Evolutionary conservation across 2,888 invertebrate genomes (phyloP).

Genomic region (Gerris lacustris): DNA sequence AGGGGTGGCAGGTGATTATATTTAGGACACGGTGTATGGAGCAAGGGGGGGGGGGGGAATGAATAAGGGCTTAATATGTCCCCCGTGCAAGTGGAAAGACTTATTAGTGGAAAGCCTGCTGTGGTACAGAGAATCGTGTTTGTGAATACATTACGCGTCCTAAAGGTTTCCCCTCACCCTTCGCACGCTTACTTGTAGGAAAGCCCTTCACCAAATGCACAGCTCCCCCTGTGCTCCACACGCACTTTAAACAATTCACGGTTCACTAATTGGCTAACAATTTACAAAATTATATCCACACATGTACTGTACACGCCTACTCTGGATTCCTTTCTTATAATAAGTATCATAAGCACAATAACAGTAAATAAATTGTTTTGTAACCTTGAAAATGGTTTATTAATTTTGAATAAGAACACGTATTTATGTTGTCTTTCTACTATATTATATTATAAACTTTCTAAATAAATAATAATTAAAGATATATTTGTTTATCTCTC

Average conservation of each 20-base stretch:
- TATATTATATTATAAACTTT: no score
- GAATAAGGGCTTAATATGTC: background rate
- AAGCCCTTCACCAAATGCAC: background rate
- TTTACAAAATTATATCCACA: background rate
- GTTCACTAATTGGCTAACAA: background rate
- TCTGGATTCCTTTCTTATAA: no score
- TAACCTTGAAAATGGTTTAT: no score
- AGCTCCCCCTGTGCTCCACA: background rate
- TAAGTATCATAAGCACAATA: no score
- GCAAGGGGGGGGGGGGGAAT: background rate
- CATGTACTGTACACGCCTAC: no score
- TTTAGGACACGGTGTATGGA: background rate
- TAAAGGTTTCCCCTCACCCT: background rate
- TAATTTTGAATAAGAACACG: no score
- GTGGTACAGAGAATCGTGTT: background rate
- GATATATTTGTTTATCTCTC: no score
- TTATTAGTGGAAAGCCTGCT: background rate
- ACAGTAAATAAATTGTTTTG: no score
- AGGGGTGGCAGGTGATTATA: background rate
- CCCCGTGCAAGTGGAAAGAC: background rate
- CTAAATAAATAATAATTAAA: no score
- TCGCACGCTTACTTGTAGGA: background rate
- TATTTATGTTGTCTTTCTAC: no score
- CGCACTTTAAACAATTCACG: background rate
- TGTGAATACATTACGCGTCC: background rate